Evolutionary conservation across 2,888 invertebrate species (phyloP).

Genomic region (Rotaria magnacalcarata): DNA sequence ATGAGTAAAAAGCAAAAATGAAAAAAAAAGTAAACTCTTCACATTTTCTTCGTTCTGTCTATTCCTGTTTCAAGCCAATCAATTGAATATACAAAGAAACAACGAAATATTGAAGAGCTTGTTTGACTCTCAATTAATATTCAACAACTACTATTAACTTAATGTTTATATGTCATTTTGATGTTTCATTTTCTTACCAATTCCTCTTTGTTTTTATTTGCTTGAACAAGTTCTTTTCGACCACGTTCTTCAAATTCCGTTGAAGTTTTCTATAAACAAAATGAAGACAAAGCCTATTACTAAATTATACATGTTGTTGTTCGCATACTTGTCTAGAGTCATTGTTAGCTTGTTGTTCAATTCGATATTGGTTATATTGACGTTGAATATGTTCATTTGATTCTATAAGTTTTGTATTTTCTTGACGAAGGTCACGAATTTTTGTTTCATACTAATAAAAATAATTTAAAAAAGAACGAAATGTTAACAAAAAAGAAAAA

Average conservation of each 20-base stretch:
- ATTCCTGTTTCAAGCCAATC: background rate
- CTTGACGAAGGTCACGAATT: background rate
- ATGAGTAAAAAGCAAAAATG: too few relatives aligned
- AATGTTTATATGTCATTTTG: too few relatives aligned
- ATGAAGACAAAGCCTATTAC: background rate
- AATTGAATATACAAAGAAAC: background rate
- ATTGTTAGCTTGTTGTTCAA: background rate
- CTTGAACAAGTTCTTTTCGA: background rate
- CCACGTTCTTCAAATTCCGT: background rate
- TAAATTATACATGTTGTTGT: background rate
- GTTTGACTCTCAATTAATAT: too few relatives aligned
- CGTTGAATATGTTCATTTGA: background rate
- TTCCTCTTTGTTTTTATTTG: background rate
- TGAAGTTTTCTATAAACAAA: background rate
- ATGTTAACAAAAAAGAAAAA: background rate
- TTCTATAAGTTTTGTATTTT: background rate
- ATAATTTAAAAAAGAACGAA: background rate
- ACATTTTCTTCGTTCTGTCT: background rate
- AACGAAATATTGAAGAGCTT: too few relatives aligned
- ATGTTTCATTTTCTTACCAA: background rate
- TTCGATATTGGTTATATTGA: background rate
- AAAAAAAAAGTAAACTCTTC: too few relatives aligned
- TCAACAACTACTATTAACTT: too few relatives aligned
- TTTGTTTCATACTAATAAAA: background rate
- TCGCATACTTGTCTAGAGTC: background rate